Conservation (phyloP, 2,797 vertebrate genomes). For the Sebastolobus altivelis region DNA sequence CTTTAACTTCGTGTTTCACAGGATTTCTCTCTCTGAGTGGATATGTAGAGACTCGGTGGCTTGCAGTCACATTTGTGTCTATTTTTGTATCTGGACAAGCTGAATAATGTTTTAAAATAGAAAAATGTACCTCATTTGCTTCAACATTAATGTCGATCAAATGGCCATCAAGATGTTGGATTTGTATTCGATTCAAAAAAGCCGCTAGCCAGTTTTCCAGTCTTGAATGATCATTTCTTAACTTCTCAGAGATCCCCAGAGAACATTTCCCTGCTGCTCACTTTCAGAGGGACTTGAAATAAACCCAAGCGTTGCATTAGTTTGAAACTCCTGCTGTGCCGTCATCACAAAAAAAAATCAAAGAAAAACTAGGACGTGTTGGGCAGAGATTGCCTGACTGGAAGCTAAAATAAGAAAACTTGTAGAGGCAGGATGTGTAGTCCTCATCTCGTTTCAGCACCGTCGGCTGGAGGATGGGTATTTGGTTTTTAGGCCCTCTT, state of each 20-base stretch:
- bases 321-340: slow-evolving; percentile 28
- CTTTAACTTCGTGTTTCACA: background rate
- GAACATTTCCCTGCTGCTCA: slow-evolving; percentile 25
- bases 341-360: background rate
- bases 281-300: slow-evolving; percentile 31
- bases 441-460: slow-evolving; percentile 82
- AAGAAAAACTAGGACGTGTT: slow-evolving; percentile 11
- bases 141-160: background rate
- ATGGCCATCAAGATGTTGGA: background rate
- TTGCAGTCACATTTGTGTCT: background rate
- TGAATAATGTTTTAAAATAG: slow-evolving; percentile 9
- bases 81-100: background rate
- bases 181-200: background rate
- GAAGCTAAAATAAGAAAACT: slow-evolving; percentile 18
- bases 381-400: background rate
- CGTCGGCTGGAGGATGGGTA: slow-evolving; percentile 88
- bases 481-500: slow-evolving; percentile 92
- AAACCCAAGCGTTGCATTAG: slow-evolving; percentile 20
- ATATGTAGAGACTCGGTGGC: background rate
- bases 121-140: background rate
- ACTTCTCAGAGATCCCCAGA: slow-evolving; percentile 34
- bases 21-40: background rate
- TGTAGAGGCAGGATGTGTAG: background rate
- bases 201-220: background rate
- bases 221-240: slow-evolving; percentile 12